Base-by-base conservation (phyloP, 2,797 vertebrate species). In the Girardinus metallicus region DNA sequence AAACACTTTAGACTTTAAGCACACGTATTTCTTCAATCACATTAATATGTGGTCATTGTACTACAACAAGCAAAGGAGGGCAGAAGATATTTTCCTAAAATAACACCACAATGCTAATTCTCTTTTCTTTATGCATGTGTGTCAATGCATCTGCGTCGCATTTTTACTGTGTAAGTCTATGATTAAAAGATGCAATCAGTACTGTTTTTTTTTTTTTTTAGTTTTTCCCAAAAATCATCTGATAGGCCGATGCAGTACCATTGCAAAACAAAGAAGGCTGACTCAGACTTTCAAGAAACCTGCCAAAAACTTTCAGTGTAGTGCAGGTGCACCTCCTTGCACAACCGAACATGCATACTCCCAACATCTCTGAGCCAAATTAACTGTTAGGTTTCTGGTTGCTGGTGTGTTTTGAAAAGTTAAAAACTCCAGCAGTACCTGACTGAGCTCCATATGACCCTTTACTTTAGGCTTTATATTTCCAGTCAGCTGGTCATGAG, bases 381-480 rank as follows among this genome's bases (percentile, higher is more conserved):
- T 60, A 83, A 83, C 43, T 26, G 57, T 75, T 79, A 66, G 60
- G 79, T 68, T 2, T 7, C 60, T 75, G 64, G 74, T 15, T 55
- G 36, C 21, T 71, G 16, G 13, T 79, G 75, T 80, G 68, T 83
- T 85, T 87, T 84, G 76, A 49, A 84, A 77, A 91, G 83, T 74
- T 80, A 85, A 74, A 78, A 80, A 55, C 73, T 73, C 78, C 84
- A 79, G 82, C 64, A 88, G 86, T 86, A 75, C 86, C 76, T n/a
- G 11, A 88, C 84, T 79, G 86, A 83, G 89, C 91, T 92, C 76
- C 76, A 78, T 82, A 83, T 92, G 91, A 93, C 88, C 91, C 90
- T 86, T 89, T 74, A 85, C 88, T 90, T 86, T 86, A 90, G 85
- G 85, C 90, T 93, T 91, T 91, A 86, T 86, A 91, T 89, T 91